A percentile compares a stretch with the other conserved stretches of the same genome.
phyloP scores from a whole-genome alignment of 2,888 invertebrate species.

The Nomada fabriciana region DNA sequence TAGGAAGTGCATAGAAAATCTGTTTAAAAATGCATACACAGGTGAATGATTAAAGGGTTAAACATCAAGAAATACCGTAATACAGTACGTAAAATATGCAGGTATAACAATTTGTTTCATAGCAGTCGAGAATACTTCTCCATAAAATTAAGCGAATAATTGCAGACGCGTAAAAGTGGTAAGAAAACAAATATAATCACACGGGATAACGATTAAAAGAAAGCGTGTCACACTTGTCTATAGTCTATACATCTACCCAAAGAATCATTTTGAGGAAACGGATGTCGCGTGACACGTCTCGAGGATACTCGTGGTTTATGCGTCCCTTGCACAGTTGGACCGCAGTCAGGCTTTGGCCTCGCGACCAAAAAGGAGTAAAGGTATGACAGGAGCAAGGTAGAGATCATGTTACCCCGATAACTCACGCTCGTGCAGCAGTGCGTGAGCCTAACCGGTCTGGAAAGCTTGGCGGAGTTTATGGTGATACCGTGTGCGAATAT shows the following conservation, averaged over 20 bases:
- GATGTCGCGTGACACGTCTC: slow-evolving; percentile 8
- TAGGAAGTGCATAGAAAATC: too few species aligned
- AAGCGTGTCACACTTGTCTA: neutral
- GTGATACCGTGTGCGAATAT: slow-evolving; percentile 37
- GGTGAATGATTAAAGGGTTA: too few species aligned
- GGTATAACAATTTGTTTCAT: too few species aligned
- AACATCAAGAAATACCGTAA: too few species aligned
- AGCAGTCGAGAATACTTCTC: too few species aligned
- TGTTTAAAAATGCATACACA: too few species aligned
- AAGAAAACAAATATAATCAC: neutral
- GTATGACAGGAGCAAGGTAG: slow-evolving; percentile 68
- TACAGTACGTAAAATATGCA: too few species aligned
- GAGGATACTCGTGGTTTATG: slow-evolving; percentile 75
- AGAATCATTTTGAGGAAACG: slow-evolving; percentile 10
- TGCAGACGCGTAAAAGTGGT: neutral
- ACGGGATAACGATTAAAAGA: neutral
- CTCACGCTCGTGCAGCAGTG: slow-evolving; percentile 79
- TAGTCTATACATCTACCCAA: neutral
- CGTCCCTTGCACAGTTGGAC: slow-evolving; percentile 80
- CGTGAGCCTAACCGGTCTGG: slow-evolving; percentile 77
- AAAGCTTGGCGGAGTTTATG: slow-evolving; percentile 51
- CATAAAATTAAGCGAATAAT: neutral
- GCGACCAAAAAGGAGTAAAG: slow-evolving; percentile 76
- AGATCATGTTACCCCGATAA: slow-evolving; percentile 82
- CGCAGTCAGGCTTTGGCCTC: slow-evolving; percentile 74